Percentiles rank a stretch among this genome's conserved stretches.
Conservation (phyloP, 1,140 invertebrate species). For the Goniozus legneri region DNA sequence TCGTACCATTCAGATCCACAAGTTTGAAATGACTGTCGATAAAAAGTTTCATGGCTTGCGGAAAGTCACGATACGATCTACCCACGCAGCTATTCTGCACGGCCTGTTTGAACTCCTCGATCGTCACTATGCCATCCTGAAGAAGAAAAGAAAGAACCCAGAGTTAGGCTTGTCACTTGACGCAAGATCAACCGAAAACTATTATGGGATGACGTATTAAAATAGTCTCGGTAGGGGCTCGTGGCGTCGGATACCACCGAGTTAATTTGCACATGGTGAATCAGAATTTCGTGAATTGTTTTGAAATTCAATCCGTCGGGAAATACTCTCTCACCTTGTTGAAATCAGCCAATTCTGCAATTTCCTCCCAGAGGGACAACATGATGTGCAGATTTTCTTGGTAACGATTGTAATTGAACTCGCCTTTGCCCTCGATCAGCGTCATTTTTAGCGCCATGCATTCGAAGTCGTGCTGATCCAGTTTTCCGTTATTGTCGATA, state of each 20-base stretch:
- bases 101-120: slow-evolving; percentile 77
- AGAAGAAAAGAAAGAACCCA: slow-evolving; percentile 19
- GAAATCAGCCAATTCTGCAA: slow-evolving; percentile 77
- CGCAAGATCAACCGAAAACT: no score
- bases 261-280: no score
- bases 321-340: slow-evolving; percentile 64
- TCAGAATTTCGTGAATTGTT: no score
- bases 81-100: slow-evolving; percentile 78
- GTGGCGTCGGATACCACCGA: no score
- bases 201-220: no score
- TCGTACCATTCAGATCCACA: slow-evolving; percentile 69
- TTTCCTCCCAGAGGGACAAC: slow-evolving; percentile 79
- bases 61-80: slow-evolving; percentile 73
- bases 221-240: no score
- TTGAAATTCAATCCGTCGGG: no score
- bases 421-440: slow-evolving; percentile 76
- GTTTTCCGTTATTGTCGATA: slow-evolving; percentile 77
- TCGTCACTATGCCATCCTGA: slow-evolving; percentile 75
- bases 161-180: no score
- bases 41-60: slow-evolving; percentile 76
- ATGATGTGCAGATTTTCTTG: slow-evolving; percentile 78
- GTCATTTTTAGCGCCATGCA: slow-evolving; percentile 77
- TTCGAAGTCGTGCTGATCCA: slow-evolving; percentile 78
- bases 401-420: slow-evolving; percentile 65
- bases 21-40: slow-evolving; percentile 79